Conservation (phyloP, 2,113 vertebrate genomes). For the Micromys minutus region DNA sequence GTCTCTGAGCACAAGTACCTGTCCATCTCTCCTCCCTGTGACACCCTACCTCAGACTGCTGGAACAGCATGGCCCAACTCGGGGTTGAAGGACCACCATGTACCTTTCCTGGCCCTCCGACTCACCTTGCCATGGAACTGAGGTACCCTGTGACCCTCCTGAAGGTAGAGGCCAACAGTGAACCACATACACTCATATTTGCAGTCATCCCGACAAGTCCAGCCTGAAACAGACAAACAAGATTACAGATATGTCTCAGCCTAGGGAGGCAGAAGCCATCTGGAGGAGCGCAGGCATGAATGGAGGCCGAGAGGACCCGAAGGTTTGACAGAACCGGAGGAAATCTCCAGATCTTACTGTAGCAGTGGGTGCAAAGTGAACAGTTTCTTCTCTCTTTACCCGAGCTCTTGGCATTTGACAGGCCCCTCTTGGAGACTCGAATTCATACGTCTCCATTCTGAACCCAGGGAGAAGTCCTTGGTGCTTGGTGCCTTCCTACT, state of each 20-base stretch:
- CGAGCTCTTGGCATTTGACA: neutral
- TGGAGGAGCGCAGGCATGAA: neutral
- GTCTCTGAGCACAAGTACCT: neutral
- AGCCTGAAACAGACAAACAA: constrained; percentile 86
- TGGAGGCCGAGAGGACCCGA: neutral
- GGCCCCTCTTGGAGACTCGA: neutral
- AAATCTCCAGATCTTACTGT: constrained; percentile 26
- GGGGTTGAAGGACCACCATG: neutral
- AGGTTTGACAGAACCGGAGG: neutral
- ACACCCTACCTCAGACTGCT: neutral
- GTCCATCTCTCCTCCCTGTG: neutral
- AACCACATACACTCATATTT: constrained; percentile 97
- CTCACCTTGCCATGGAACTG: constrained; percentile 98
- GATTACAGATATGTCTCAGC: neutral
- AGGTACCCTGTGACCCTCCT: constrained; percentile 92
- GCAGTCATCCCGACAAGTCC: constrained; percentile 96
- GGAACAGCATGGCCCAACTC: neutral
- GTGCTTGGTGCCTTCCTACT: neutral
- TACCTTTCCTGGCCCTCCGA: neutral
- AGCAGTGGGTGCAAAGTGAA: too few species aligned
- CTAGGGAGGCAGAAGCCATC: neutral
- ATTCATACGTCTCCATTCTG: neutral
- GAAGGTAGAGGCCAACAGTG: constrained; percentile 93
- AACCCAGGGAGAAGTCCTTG: neutral
- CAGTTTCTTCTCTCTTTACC: too few species aligned